A percentile compares a stretch with the other conserved stretches of the same genome.
These are phyloP conservation scores for Liolophura sinensis DNA, from an alignment of 1,140 invertebrate species.

Conservation along the genomic window DNA sequence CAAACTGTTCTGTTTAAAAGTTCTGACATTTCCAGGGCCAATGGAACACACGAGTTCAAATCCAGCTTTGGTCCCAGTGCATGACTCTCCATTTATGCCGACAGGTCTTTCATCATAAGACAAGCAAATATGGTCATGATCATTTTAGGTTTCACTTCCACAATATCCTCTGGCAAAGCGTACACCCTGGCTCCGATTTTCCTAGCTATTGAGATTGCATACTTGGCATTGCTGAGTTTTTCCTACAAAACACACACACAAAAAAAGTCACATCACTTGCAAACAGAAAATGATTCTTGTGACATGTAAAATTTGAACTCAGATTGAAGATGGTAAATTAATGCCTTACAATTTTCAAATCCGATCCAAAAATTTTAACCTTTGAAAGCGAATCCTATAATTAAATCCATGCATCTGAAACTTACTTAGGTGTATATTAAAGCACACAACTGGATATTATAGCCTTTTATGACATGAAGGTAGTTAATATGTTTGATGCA, in stretches of 20 bases:
- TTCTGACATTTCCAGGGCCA: too few species aligned
- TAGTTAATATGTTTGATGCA: too few species aligned
- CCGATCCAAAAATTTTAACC: too few species aligned
- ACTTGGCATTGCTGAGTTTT: constrained; percentile 94
- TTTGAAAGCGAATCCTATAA: too few species aligned
- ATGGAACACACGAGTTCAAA: too few species aligned
- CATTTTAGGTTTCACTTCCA: constrained; percentile 98
- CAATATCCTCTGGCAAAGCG: constrained; percentile 98
- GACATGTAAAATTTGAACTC: not conserved
- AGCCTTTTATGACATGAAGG: too few species aligned
- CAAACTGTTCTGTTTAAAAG: too few species aligned
- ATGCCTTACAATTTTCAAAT: too few species aligned
- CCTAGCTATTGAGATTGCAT: constrained; percentile 96
- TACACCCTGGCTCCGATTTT: constrained; percentile 97
- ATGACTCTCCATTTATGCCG: too few species aligned
- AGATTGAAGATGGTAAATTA: too few species aligned
- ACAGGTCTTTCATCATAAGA: constrained; percentile 73
- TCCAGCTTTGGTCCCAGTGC: too few species aligned
- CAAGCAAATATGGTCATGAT: constrained; percentile 99
- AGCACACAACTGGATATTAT: not conserved
- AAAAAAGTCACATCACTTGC: not conserved
- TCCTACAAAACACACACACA: constrained; percentile 80
- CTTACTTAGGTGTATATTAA: not conserved
- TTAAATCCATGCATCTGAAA: not conserved
- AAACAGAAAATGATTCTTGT: not conserved